These are phyloP conservation scores for Megalurothrips usitatus DNA, from an alignment of 2,888 invertebrate species.

Conservation along the genomic window DNA sequence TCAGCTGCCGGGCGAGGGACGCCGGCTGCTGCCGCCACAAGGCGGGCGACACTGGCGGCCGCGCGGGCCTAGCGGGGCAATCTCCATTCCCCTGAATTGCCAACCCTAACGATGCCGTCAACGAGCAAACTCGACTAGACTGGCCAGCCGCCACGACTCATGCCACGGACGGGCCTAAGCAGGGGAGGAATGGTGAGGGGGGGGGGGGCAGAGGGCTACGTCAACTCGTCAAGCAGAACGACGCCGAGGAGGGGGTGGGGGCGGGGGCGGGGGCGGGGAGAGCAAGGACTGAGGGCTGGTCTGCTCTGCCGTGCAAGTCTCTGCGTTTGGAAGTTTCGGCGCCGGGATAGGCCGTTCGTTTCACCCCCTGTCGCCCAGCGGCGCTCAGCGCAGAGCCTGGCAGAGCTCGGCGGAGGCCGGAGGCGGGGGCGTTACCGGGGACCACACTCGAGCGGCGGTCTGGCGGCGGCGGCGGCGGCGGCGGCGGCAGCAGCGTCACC, in stretches of 20 bases:
- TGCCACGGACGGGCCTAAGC: not conserved
- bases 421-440: too few relatives aligned
- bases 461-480: too few relatives aligned
- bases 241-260: not conserved
- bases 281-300: not conserved
- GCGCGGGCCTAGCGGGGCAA: not conserved
- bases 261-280: not conserved
- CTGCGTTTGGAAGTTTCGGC: slow-evolving; percentile 13
- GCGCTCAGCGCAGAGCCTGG: not conserved
- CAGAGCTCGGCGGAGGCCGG: not conserved
- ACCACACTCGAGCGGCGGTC: too few relatives aligned
- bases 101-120: slow-evolving; percentile 20
- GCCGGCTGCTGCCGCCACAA: too few relatives aligned
- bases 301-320: slow-evolving; percentile 1
- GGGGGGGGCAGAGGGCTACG: not conserved
- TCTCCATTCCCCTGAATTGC: not conserved
- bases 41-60: too few relatives aligned
- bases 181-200: not conserved
- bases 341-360: not conserved
- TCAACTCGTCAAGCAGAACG: slow-evolving; percentile 24
- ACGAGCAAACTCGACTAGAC: slow-evolving; percentile 1
- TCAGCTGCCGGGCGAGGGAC: too few relatives aligned
- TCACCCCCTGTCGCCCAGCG: slow-evolving; percentile 7
- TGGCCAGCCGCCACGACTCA: too few relatives aligned
- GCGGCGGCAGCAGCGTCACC: too few relatives aligned